Conservation (phyloP, 2,797 vertebrate genomes). For the Balearica regulorum region DNA sequence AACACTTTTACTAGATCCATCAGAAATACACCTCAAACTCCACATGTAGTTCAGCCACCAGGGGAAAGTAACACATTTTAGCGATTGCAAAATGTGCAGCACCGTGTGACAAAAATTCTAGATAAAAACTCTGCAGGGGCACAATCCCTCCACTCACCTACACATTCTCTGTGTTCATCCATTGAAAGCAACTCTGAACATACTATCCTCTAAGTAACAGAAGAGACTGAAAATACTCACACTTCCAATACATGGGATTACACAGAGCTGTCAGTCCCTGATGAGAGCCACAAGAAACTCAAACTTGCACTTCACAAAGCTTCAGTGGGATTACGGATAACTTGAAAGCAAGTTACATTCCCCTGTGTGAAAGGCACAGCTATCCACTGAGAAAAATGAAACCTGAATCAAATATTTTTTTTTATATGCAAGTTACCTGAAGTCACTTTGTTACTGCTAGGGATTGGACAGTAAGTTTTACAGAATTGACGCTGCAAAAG, state of each 20-base stretch:
- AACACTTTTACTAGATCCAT: background rate
- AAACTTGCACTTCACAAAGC: background rate
- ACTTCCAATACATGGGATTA: background rate
- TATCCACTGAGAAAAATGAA: background rate
- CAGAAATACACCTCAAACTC: background rate
- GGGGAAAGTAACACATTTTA: background rate
- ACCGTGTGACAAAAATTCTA: background rate
- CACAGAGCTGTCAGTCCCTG: background rate
- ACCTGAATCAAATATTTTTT: background rate
- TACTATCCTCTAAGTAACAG: background rate
- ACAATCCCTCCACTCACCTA: background rate
- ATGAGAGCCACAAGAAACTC: background rate
- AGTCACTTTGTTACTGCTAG: background rate
- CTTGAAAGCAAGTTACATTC: background rate
- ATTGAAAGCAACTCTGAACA: background rate
- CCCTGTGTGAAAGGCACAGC: background rate
- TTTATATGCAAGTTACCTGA: background rate
- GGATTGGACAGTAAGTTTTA: background rate
- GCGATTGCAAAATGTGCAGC: background rate
- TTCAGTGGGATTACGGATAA: background rate
- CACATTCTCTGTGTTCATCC: background rate
- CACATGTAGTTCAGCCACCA: accelerated
- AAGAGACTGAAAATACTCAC: background rate
- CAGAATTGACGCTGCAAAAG: background rate
- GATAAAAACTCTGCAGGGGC: background rate